Evolutionary conservation across 2,888 invertebrate genomes (phyloP).

Genomic region (Coremacera marginata): DNA sequence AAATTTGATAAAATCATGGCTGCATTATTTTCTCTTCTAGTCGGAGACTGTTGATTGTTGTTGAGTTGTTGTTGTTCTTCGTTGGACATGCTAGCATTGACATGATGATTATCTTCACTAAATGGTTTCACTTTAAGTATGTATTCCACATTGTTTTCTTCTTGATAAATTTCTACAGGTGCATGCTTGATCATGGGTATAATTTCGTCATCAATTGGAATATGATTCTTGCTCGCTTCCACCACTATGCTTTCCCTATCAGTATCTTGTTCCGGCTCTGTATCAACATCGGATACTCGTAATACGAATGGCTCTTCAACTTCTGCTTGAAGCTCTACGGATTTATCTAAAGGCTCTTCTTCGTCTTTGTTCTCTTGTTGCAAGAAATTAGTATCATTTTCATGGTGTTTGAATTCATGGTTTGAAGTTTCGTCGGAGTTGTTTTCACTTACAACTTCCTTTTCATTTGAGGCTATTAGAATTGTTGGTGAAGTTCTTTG

Average conservation of each 20-base stretch:
- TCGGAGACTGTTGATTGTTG: neutral
- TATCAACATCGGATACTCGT: neutral
- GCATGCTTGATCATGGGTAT: constrained; percentile 37
- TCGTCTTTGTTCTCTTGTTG: neutral
- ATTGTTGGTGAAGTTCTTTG: neutral
- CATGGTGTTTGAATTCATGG: neutral
- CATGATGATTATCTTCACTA: neutral
- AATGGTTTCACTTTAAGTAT: neutral
- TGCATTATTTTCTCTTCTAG: neutral
- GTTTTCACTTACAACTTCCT: neutral
- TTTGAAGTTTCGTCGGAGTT: neutral
- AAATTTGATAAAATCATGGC: too few relatives aligned
- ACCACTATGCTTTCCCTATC: neutral
- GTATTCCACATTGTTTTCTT: neutral
- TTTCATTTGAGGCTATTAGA: neutral
- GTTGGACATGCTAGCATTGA: neutral
- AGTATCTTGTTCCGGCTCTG: neutral
- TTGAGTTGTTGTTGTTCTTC: neutral
- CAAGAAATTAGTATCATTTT: too few relatives aligned
- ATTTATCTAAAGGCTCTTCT: neutral
- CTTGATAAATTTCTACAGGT: constrained; percentile 33
- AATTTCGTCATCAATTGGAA: constrained; percentile 18
- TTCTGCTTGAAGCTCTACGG: neutral
- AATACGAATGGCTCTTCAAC: neutral
- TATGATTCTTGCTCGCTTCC: neutral